Base-by-base conservation (phyloP, 1,140 invertebrate genomes). In the Epicauta chinensis region DNA sequence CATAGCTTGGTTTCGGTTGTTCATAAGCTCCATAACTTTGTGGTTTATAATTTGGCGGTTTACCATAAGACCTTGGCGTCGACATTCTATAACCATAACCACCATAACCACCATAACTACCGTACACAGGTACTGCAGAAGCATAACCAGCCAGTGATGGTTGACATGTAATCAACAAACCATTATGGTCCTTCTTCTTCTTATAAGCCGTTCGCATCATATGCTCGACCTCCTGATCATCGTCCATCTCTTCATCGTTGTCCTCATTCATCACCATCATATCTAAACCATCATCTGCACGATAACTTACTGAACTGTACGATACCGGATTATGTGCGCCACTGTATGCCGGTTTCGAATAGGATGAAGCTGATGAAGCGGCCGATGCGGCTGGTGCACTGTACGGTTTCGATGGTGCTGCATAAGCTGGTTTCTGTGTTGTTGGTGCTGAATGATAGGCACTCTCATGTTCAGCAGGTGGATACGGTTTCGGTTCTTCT, bases 151-250 rank as follows among this genome's bases (percentile, higher is more conserved):
- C 67, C 29, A 69, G 58, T 37, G 63, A 63, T 7, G 68, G 68
- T 56, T 69, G 67, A 34, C 68, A 70, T 3, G 67, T 70, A 12
- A 70, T 69, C 5, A 69, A 66, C 7, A 70, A 41, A 6, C 67
- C 68, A 47, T 53, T 61, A 35, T 67, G 64, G n/a, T 55, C 55
- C 14, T 52, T 44, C 31, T 51, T 60, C 16, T 55, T 56, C 9
- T 31, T 32, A 41, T 44, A 45, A 14, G 29, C 42, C 34, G 34
- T 39, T 51, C 13, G 40, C 41, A 15, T 47, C 42, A 17, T 57
- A 36, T 15, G 49, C 29, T 16, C 40, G 12, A 16, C 43, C 50
- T 47, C 43, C 36, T 47, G 50, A 38, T 44, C 47, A 16, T 46
- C 51, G 16, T 58, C 40, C 37, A 48, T 40, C 37, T 56, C 42